Evolutionary conservation across 1,140 invertebrate species (phyloP).

Genomic region (Tribolium castaneum): DNA sequence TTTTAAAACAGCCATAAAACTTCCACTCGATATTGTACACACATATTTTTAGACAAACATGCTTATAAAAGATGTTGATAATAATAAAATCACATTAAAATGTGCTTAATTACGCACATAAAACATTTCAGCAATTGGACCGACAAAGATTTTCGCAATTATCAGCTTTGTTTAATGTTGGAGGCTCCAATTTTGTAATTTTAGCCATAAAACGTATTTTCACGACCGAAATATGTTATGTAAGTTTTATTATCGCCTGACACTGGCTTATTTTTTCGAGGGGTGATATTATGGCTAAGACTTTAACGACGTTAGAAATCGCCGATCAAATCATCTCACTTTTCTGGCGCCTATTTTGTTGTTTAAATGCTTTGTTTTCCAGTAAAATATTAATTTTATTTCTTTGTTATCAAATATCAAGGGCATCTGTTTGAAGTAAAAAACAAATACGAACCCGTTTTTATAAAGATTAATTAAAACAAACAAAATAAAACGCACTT

Average conservation of each 20-base stretch:
- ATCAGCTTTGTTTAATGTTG: background rate
- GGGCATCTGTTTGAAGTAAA: background rate
- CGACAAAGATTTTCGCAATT: background rate
- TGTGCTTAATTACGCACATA: background rate
- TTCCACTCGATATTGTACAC: conserved; percentile 20
- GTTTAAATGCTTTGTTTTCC: background rate
- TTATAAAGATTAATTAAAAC: background rate
- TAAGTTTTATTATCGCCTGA: background rate
- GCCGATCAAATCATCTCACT: background rate
- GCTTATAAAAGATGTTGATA: conserved; percentile 8
- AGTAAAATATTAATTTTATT: background rate
- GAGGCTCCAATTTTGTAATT: background rate
- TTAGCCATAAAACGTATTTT: background rate
- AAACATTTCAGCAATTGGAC: background rate
- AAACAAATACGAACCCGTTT: background rate
- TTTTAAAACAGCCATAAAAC: conserved; percentile 8
- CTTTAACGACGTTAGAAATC: background rate
- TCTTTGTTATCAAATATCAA: background rate
- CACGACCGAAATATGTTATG: background rate
- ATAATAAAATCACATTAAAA: conserved; percentile 12
- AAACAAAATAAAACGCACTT: background rate
- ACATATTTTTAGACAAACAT: conserved; percentile 3
- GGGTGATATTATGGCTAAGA: too few relatives aligned
- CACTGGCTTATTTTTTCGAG: background rate
- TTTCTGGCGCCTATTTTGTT: background rate